Evolutionary conservation across 2,888 invertebrate species (phyloP).

Genomic region (Rhopalosiphum nymphaeae): DNA sequence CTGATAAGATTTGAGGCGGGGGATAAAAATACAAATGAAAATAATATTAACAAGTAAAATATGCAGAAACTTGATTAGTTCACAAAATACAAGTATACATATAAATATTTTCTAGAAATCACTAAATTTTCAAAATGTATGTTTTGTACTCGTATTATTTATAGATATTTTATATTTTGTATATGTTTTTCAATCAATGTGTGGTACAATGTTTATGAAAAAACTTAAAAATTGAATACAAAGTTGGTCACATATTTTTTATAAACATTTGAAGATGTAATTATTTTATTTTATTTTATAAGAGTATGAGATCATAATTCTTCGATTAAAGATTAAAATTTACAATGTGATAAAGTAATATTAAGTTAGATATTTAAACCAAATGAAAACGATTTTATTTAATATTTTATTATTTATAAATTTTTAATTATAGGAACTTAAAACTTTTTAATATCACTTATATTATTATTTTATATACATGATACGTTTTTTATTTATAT

Average conservation of each 20-base stretch:
- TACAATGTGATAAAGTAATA: too few species aligned
- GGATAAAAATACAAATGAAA: neutral
- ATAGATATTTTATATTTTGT: neutral
- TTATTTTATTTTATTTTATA: too few species aligned
- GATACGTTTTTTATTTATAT: neutral
- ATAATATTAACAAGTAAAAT: neutral
- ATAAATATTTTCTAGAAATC: neutral
- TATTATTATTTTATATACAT: neutral
- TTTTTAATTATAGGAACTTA: neutral
- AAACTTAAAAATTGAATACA: too few species aligned
- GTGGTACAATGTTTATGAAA: too few species aligned
- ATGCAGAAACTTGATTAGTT: neutral
- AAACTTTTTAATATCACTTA: neutral
- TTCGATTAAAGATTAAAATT: too few species aligned
- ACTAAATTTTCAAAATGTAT: neutral
- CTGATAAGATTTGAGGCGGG: too few species aligned
- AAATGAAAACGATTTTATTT: neutral
- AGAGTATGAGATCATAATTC: too few species aligned
- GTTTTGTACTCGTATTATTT: too few species aligned
- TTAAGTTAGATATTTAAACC: neutral
- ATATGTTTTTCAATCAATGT: neutral
- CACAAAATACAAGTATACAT: neutral
- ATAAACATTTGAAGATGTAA: too few species aligned
- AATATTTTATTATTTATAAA: neutral
- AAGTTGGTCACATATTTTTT: too few species aligned